These are phyloP conservation scores for Edolisoma coerulescens DNA, from an alignment of 2,113 vertebrate genomes.

Conservation along the genomic window DNA sequence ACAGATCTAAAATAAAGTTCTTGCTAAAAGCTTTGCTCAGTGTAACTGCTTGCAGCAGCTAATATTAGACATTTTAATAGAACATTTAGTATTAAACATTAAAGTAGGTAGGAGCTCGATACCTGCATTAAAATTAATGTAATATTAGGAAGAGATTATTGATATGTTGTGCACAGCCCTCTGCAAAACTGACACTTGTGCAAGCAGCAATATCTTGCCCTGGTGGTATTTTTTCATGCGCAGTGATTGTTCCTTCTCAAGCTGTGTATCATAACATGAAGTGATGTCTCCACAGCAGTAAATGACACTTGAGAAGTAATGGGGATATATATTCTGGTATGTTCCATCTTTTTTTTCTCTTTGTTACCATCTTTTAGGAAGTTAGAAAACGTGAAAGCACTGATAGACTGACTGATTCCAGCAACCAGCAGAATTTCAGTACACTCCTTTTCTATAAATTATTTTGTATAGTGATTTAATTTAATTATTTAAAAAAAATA, in stretches of 20 bases:
- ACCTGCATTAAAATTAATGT: not conserved
- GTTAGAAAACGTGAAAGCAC: not conserved
- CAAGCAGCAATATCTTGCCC: not conserved
- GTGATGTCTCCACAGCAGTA: not conserved
- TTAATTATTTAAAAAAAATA: not conserved
- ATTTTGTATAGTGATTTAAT: constrained; percentile 20
- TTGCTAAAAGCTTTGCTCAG: not conserved
- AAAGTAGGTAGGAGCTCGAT: not conserved
- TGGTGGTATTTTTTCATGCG: not conserved
- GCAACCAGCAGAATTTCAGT: not conserved
- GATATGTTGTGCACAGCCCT: not conserved
- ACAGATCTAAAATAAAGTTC: not conserved
- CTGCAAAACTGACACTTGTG: not conserved
- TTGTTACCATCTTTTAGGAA: not conserved
- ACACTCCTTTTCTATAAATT: not conserved
- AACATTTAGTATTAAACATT: not conserved
- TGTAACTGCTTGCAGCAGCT: not conserved
- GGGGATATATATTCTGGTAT: not conserved
- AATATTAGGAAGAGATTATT: not conserved
- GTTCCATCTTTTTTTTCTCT: not conserved
- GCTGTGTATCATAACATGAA: not conserved
- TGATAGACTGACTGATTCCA: not conserved
- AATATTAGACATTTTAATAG: not conserved
- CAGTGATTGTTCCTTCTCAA: not conserved
- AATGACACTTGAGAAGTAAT: not conserved